These are phyloP conservation scores for Caretta caretta DNA, from an alignment of 2,113 vertebrate genomes.

Conservation along the genomic window DNA sequence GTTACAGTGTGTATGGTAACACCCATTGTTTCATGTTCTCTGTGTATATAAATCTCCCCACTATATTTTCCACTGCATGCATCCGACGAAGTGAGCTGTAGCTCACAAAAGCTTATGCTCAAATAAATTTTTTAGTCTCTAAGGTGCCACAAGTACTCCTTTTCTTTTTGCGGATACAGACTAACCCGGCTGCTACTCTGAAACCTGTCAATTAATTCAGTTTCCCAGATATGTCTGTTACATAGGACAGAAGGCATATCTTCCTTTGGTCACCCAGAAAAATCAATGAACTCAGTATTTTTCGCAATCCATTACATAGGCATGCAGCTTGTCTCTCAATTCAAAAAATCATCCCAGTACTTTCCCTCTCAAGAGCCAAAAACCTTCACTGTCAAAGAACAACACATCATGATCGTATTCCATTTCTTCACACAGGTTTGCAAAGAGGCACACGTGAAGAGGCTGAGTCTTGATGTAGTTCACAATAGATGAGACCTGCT, in stretches of 20 bases:
- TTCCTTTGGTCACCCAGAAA: background rate
- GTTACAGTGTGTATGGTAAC: too few species aligned
- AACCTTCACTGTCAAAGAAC: background rate
- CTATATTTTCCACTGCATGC: too few species aligned
- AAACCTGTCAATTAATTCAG: background rate
- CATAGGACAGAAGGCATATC: background rate
- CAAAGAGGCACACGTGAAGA: background rate
- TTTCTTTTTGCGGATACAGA: too few species aligned
- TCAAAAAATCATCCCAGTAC: background rate
- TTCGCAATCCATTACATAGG: background rate
- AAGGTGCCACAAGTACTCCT: too few species aligned
- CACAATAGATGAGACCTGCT: background rate
- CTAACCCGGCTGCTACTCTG: too few species aligned
- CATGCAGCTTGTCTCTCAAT: background rate
- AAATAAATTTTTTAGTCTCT: too few species aligned
- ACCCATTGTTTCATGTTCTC: too few species aligned
- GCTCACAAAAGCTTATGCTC: too few species aligned
- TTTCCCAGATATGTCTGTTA: background rate
- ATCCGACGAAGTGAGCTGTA: too few species aligned
- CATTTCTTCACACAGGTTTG: background rate
- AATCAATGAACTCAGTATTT: background rate
- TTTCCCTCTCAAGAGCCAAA: background rate
- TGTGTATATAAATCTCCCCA: too few species aligned
- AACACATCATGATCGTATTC: background rate
- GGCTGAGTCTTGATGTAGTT: background rate